A percentile compares a stretch with the other conserved stretches of the same genome.
These are phyloP conservation scores for Aphyosemion australe DNA, from an alignment of 2,113 vertebrate genomes.

Conservation along the genomic window DNA sequence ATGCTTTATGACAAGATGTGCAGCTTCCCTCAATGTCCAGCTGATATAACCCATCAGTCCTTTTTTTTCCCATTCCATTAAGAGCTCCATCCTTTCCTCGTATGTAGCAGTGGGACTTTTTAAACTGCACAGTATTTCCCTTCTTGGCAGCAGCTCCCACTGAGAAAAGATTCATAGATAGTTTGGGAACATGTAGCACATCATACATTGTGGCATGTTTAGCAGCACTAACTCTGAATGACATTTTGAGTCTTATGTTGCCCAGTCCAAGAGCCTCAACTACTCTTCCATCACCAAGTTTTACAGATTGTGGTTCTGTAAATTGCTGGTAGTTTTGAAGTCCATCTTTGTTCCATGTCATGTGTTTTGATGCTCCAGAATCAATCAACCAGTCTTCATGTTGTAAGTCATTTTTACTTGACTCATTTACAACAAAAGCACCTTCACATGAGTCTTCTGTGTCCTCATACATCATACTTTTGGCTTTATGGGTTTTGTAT, in stretches of 20 bases:
- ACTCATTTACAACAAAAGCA: background rate
- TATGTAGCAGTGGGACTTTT: constrained; percentile 41
- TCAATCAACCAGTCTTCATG: constrained; percentile 2
- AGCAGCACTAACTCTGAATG: constrained; percentile 6
- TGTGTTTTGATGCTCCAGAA: constrained; percentile 17
- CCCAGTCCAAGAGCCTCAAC: constrained; percentile 23
- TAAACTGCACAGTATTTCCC: constrained; percentile 46
- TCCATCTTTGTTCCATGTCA: constrained; percentile 10
- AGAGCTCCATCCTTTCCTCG: constrained; percentile 28
- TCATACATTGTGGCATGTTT: constrained; percentile 2
- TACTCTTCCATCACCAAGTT: constrained; percentile 12
- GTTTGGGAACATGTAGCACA: constrained; percentile 48
- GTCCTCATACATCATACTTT: background rate
- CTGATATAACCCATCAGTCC: constrained; percentile 14
- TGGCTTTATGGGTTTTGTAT: background rate
- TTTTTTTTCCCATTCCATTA: constrained; percentile 28
- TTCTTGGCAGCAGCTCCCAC: constrained; percentile 41
- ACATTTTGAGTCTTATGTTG: constrained; percentile 19
- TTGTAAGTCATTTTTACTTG: background rate
- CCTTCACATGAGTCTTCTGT: constrained; percentile 2
- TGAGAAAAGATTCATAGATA: constrained; percentile 43
- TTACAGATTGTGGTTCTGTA: background rate
- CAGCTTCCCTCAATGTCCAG: constrained; percentile 3
- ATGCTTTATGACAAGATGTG: constrained; percentile 3
- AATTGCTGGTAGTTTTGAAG: constrained; percentile 21